Conservation (phyloP, 2,888 invertebrate species). For the Pollenia amentaria region DNA sequence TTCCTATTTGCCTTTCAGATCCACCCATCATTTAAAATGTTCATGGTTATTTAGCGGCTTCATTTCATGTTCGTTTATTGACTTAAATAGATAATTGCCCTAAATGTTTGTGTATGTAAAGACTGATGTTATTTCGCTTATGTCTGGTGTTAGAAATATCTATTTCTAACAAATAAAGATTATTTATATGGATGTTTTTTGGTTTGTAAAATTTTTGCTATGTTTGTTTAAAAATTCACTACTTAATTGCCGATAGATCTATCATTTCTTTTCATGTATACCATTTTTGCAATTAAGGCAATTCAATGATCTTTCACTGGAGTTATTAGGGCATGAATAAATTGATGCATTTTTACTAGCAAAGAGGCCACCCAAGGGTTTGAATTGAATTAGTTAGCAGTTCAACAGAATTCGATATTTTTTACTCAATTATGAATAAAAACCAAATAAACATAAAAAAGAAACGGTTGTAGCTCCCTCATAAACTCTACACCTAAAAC, state of each 20-base stretch:
- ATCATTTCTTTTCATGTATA: not conserved
- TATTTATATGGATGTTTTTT: too few species aligned
- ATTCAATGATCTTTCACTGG: constrained; percentile 2
- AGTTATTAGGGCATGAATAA: not conserved
- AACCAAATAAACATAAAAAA: too few species aligned
- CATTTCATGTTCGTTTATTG: constrained; percentile 32
- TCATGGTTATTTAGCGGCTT: constrained; percentile 43
- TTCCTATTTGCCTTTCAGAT: not conserved
- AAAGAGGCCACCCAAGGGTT: not conserved
- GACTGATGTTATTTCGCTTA: not conserved
- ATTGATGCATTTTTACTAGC: not conserved
- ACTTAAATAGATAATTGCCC: constrained; percentile 19
- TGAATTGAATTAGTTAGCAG: too few species aligned
- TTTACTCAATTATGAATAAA: too few species aligned
- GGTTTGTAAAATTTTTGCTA: not conserved
- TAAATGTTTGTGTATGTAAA: constrained; percentile 3
- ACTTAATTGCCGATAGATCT: not conserved
- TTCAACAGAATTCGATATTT: too few species aligned
- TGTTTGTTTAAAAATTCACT: not conserved
- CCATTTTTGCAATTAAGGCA: not conserved
- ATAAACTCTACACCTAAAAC: too few species aligned
- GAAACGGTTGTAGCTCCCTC: too few species aligned
- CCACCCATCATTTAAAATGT: constrained; percentile 28
- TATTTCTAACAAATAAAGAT: not conserved
- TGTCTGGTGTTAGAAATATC: constrained; percentile 38